A percentile compares a stretch with the other conserved stretches of the same genome.
These are phyloP conservation scores for Cheirogaleus medius DNA, from an alignment of 2,113 vertebrate genomes.

Conservation along the genomic window DNA sequence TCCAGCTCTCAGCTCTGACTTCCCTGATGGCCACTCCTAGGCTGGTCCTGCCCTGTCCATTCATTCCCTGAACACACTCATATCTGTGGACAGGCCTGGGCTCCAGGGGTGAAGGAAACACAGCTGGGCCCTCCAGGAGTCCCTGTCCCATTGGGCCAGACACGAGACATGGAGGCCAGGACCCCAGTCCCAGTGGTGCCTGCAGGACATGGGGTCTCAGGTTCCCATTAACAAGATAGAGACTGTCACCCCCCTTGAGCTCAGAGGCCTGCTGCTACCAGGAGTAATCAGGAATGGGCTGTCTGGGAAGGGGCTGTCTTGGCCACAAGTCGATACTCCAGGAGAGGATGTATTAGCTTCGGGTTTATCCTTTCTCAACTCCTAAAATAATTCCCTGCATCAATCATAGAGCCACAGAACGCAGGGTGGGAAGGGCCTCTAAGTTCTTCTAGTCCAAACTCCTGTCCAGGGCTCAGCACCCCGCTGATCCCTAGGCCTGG, in stretches of 20 bases:
- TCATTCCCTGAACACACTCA: neutral
- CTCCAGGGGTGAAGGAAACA: neutral
- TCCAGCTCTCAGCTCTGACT: neutral
- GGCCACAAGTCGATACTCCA: neutral
- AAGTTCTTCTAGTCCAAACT: neutral
- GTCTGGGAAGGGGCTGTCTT: neutral
- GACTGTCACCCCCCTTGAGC: neutral
- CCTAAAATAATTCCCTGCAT: neutral
- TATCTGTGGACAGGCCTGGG: neutral
- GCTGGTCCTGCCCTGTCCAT: neutral
- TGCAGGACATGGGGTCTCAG: neutral
- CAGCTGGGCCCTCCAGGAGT: neutral
- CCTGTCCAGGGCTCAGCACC: neutral
- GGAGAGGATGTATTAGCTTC: neutral
- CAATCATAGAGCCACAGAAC: fast-evolving
- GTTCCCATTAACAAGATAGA: neutral
- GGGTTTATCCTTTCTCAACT: neutral
- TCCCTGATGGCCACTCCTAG: fast-evolving
- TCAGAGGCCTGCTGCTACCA: neutral
- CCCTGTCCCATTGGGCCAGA: neutral
- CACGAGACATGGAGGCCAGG: neutral
- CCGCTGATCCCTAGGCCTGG: fast-evolving
- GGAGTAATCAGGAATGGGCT: neutral
- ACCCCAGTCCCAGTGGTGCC: no score
- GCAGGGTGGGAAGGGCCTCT: fast-evolving